Conservation (phyloP, 2,888 invertebrate genomes). For the Pandemis corylana region DNA sequence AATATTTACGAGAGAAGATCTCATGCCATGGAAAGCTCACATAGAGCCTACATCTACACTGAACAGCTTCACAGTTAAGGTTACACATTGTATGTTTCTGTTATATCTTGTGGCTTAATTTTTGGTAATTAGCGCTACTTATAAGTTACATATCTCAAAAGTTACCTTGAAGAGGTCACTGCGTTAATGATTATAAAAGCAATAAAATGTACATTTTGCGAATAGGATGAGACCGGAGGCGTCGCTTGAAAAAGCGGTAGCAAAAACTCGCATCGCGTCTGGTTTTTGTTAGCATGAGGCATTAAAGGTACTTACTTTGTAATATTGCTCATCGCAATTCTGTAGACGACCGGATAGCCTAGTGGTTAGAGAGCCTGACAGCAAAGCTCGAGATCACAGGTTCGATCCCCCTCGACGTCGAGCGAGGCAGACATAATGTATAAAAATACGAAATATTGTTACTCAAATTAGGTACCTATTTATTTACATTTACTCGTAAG, state of each 20-base stretch:
- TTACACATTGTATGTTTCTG: neutral
- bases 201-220: constrained; percentile 29
- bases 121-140: neutral
- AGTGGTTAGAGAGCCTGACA: too few relatives aligned
- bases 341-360: too few relatives aligned
- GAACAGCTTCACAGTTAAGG: neutral
- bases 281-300: constrained; percentile 33
- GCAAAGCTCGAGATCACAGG: too few relatives aligned
- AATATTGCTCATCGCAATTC: constrained; percentile 5
- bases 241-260: constrained; percentile 23
- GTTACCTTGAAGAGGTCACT: constrained; percentile 33
- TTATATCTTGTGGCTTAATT: neutral
- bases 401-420: too few relatives aligned
- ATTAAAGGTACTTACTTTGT: constrained; percentile 14
- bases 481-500: too few relatives aligned
- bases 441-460: too few relatives aligned
- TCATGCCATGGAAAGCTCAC: neutral
- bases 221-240: constrained; percentile 22
- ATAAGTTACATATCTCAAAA: neutral
- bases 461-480: too few relatives aligned
- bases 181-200: constrained; percentile 16
- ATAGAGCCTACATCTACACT: neutral
- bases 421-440: too few relatives aligned
- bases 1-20: constrained; percentile 11
- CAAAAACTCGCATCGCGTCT: constrained; percentile 32